Evolutionary conservation across 37 sponge, comb jelly and placozoan species (phyloP), one percentile per base, ranked within the genome.

Genomic region (Agelas oroides): DNA sequence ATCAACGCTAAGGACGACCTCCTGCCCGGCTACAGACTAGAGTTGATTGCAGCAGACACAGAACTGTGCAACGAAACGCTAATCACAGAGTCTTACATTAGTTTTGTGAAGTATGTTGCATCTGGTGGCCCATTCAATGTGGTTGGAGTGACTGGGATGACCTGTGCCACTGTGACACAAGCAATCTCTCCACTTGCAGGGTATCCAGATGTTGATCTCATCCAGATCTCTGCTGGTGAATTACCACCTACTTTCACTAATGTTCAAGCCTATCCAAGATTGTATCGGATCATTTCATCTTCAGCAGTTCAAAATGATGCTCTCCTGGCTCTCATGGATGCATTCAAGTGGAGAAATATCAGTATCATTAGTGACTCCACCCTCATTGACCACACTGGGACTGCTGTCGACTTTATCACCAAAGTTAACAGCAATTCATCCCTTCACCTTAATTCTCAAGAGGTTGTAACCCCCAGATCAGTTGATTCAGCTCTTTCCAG

Each of bases 121-220:
- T 34, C 35, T 59, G 59, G 21, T 72, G 12, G 33, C 33, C 19
- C 56, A 6, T 33, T 56, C 27, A 41, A 52, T 21, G 20, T 71
- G 25, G 59, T 83, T 39, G 83, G 83, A 39, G 32, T 83, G 38
- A 38, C 61, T 55, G 83, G 83, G 23, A 30, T 83, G 19, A 61
- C 30, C 23, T 83, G 83, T 73, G 72, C 83, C 40, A 63, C 73
- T 20, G 64, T 61, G n/a, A 73, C 73, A 19, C 27, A 60, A 32
- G 63, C 58, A 23, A 46, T 73, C 6, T 72, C 73, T 18, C 73
- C 62, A 31, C 31, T 83, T 30, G 73, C 31, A 21, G 65, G 63
- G 11, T 52, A 71, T 37, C 31, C 73, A 33, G 63, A 24, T 1
- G 18, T 83, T 25, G 65, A 66, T 41, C 53, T 59, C 27, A 15